phyloP scores from a whole-genome alignment of 1,140 invertebrate genomes.

The Aradophagus sp. region DNA sequence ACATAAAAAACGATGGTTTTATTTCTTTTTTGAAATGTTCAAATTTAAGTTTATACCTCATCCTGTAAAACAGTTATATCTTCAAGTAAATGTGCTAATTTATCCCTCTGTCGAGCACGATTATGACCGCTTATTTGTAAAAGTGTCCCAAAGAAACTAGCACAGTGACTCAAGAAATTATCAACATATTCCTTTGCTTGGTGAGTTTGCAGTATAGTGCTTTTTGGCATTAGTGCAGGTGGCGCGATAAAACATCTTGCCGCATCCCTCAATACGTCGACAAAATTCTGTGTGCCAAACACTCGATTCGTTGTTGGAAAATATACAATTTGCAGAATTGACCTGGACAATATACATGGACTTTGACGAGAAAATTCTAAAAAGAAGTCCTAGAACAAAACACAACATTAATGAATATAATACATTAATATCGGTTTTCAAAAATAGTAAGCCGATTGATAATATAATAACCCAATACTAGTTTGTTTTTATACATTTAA shows the following conservation, averaged over 20 bases:
- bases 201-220: constrained; percentile 78
- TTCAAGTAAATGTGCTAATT: constrained; percentile 90
- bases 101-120: constrained; percentile 93
- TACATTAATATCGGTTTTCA: too few relatives aligned
- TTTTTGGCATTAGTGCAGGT: constrained; percentile 85
- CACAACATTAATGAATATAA: too few relatives aligned
- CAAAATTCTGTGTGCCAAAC: constrained; percentile 77
- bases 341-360: constrained; percentile 95
- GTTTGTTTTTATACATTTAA: too few relatives aligned
- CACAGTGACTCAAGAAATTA: constrained; percentile 89
- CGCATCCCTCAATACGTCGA: constrained; percentile 89
- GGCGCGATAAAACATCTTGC: constrained; percentile 91
- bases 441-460: too few relatives aligned
- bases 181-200: constrained; percentile 91
- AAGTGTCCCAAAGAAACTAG: constrained; percentile 89
- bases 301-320: constrained; percentile 76
- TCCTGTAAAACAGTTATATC: constrained; percentile 95
- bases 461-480: too few relatives aligned
- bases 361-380: constrained; percentile 89
- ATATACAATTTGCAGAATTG: constrained; percentile 90
- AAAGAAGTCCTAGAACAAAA: constrained; percentile 88
- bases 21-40: too few relatives aligned
- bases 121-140: constrained; percentile 96
- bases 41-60: too few relatives aligned
- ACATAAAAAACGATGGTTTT: too few relatives aligned